A percentile compares a stretch with the other conserved stretches of the same genome.
Conservation (phyloP, 2,888 invertebrate genomes). For the Idaea dimidiata region DNA sequence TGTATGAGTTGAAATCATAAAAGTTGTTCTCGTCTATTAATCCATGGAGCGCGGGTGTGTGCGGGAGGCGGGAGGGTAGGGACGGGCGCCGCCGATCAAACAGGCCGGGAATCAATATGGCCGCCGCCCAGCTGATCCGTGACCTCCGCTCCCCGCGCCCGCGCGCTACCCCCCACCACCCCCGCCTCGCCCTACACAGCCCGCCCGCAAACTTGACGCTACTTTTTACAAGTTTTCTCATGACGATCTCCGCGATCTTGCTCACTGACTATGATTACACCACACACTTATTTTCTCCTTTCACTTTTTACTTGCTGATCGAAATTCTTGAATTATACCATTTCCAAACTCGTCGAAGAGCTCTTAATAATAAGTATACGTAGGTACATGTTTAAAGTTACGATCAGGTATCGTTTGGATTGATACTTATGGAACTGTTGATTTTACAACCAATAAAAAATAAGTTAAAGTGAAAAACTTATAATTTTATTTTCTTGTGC, state of each 20-base stretch:
- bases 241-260: slow-evolving; percentile 47
- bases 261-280: slow-evolving; percentile 37
- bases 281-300: slow-evolving; percentile 19
- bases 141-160: slow-evolving; percentile 66
- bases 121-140: slow-evolving; percentile 80
- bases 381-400: background rate
- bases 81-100: slow-evolving; percentile 74
- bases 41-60: slow-evolving; percentile 54
- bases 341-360: slow-evolving; percentile 9
- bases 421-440: background rate
- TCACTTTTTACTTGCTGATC: slow-evolving; percentile 17
- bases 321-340: slow-evolving; percentile 9
- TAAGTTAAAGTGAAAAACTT: no score
- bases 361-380: slow-evolving; percentile 10
- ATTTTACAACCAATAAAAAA: background rate
- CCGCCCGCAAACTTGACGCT: slow-evolving; percentile 59
- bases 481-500: no score
- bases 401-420: background rate
- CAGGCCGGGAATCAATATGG: slow-evolving; percentile 80
- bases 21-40: slow-evolving; percentile 79
- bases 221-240: slow-evolving; percentile 62
- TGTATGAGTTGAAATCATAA: slow-evolving; percentile 79
- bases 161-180: slow-evolving; percentile 38
- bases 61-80: slow-evolving; percentile 39
- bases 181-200: slow-evolving; percentile 40